Percentiles rank a stretch among this genome's conserved stretches.
Conservation (phyloP, 2,113 vertebrate species). For the Serilophus lunatus region DNA sequence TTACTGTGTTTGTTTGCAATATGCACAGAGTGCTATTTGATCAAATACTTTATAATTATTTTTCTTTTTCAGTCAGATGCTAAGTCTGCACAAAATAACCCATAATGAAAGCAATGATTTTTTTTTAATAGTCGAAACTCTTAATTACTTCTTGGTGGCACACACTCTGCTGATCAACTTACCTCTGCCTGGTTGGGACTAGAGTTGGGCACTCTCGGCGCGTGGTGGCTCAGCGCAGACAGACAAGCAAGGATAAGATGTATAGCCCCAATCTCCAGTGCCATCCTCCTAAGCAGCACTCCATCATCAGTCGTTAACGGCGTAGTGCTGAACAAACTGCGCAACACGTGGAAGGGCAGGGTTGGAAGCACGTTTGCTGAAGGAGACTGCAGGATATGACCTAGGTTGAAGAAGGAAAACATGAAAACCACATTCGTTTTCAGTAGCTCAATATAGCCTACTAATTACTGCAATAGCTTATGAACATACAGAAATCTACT, state of each 20-base stretch:
- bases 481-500: neutral
- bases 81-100: neutral
- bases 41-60: neutral
- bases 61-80: neutral
- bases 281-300: conserved; percentile 92
- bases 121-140: neutral
- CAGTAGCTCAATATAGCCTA: neutral
- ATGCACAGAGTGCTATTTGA: neutral
- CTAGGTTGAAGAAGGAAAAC: conserved; percentile 62
- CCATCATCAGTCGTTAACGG: conserved; percentile 95
- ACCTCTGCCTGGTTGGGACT: conserved; percentile 88
- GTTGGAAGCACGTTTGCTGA: conserved; percentile 96
- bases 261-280: conserved; percentile 93
- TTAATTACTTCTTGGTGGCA: neutral
- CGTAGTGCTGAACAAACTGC: conserved; percentile 90
- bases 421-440: neutral
- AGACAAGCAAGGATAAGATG: conserved; percentile 97
- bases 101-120: neutral
- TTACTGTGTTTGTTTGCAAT: neutral
- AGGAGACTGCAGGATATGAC: conserved; percentile 96
- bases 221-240: conserved; percentile 97
- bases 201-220: conserved; percentile 88
- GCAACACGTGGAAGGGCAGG: conserved; percentile 93
- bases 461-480: neutral
- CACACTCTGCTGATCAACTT: neutral